phyloP scores from a whole-genome alignment of 2,797 vertebrate species.

The Xyrichtys novacula region DNA sequence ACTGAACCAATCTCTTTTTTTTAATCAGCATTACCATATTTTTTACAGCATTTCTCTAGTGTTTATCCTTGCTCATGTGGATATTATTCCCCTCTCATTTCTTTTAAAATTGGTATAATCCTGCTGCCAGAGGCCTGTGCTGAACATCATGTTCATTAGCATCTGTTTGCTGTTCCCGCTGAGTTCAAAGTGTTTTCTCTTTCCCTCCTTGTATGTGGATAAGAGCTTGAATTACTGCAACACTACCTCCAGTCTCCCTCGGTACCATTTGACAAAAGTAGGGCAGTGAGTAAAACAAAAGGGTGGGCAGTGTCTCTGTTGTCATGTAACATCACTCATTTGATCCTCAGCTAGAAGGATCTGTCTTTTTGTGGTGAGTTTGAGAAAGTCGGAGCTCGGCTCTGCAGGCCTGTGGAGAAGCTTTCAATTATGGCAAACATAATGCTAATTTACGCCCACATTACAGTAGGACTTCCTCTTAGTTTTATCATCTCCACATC shows the following conservation, averaged over 20 bases:
- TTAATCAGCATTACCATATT: slow-evolving; percentile 44
- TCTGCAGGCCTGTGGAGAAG: slow-evolving; percentile 32
- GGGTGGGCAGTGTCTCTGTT: slow-evolving; percentile 64
- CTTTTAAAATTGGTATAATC: slow-evolving; percentile 73
- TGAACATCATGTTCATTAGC: slow-evolving; percentile 81
- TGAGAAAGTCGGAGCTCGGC: slow-evolving; percentile 40
- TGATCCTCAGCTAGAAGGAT: slow-evolving; percentile 49
- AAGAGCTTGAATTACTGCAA: slow-evolving; percentile 68
- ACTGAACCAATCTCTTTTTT: slow-evolving; percentile 17
- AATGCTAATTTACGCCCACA: slow-evolving; percentile 5
- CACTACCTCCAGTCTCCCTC: slow-evolving; percentile 65
- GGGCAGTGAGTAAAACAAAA: slow-evolving; percentile 74
- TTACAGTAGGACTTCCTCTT: background rate
- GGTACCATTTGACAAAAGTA: slow-evolving; percentile 69
- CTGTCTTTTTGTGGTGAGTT: slow-evolving; percentile 63
- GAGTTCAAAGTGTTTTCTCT: slow-evolving; percentile 75
- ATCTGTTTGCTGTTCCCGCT: slow-evolving; percentile 76
- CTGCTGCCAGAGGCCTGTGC: slow-evolving; percentile 73
- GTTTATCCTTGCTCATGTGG: slow-evolving; percentile 51
- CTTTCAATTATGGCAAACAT: slow-evolving; percentile 40
- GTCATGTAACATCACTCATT: slow-evolving; percentile 66
- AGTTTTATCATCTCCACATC: background rate
- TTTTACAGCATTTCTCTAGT: slow-evolving; percentile 35
- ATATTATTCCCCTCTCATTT: slow-evolving; percentile 58
- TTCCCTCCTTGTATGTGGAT: slow-evolving; percentile 61